Evolutionary conservation across 2,888 invertebrate genomes (phyloP).

Genomic region (Napeogenes inachia): DNA sequence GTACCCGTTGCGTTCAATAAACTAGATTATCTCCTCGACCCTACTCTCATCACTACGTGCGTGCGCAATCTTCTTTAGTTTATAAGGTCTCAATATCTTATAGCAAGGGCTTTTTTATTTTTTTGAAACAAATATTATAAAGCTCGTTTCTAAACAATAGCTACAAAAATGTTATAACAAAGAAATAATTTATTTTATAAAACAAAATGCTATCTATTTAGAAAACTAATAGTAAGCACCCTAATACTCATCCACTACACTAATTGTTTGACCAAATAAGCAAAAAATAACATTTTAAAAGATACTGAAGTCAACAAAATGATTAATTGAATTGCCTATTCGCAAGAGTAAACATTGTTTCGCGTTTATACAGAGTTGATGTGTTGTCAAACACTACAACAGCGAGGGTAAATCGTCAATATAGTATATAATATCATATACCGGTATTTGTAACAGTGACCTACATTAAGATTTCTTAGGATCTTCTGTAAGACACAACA

Average conservation of each 20-base stretch:
- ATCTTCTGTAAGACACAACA: too few species aligned
- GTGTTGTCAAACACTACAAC: constrained; percentile 11
- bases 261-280: too few species aligned
- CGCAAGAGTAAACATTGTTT: constrained; percentile 11
- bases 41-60: constrained; percentile 43
- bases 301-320: background rate
- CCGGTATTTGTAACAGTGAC: constrained; percentile 11
- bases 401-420: constrained; percentile 8
- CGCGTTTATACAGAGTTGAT: constrained; percentile 13
- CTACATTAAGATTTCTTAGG: background rate
- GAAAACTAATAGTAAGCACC: too few species aligned
- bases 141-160: too few species aligned
- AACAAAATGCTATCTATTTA: too few species aligned
- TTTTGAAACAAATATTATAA: background rate
- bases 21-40: constrained; percentile 63
- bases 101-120: constrained; percentile 1
- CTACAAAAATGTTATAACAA: too few species aligned
- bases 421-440: constrained; percentile 8
- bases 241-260: too few species aligned
- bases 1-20: constrained; percentile 51
- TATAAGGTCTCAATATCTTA: constrained; percentile 15
- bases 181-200: too few species aligned
- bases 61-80: constrained; percentile 38
- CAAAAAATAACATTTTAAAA: background rate
- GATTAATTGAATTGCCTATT: constrained; percentile 4